phyloP scores from a whole-genome alignment of 2,888 invertebrate species.

The Hirtodrosophila alboralis region DNA sequence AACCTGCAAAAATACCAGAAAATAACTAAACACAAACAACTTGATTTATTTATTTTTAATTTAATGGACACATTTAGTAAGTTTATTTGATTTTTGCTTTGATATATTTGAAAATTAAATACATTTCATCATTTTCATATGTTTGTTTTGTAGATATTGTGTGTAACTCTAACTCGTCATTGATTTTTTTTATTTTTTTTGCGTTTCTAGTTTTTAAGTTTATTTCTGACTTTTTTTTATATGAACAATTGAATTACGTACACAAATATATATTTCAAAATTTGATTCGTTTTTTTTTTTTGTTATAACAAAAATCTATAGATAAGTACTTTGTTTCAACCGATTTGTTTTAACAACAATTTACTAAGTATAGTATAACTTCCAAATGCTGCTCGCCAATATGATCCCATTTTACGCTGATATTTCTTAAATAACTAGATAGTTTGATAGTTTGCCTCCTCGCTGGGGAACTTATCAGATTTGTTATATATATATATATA shows the following conservation, averaged over 20 bases:
- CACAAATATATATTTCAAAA: slow-evolving; percentile 68
- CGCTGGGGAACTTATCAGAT: slow-evolving; percentile 21
- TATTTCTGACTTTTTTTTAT: slow-evolving; percentile 14
- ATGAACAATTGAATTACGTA: slow-evolving; percentile 74
- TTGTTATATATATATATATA: too few species aligned
- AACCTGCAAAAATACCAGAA: too few species aligned
- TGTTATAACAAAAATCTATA: slow-evolving; percentile 47
- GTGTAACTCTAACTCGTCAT: slow-evolving; percentile 29
- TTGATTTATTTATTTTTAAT: slow-evolving; percentile 17
- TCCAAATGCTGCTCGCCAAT: slow-evolving; percentile 34
- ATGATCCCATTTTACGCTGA: slow-evolving; percentile 63
- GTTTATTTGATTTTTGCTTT: slow-evolving; percentile 51
- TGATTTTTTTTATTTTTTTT: too few species aligned
- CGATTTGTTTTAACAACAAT: slow-evolving; percentile 29
- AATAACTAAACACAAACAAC: too few species aligned
- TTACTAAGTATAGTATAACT: slow-evolving; percentile 37
- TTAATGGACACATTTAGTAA: slow-evolving; percentile 73
- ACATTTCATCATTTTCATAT: slow-evolving; percentile 36
- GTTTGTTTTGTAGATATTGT: slow-evolving; percentile 27
- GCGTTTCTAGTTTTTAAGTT: slow-evolving; percentile 22
- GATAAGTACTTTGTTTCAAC: slow-evolving; percentile 16
- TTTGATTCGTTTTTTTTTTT: slow-evolving; percentile 19
- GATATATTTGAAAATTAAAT: slow-evolving; percentile 48
- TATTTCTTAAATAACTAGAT: slow-evolving; percentile 30
- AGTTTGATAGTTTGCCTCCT: slow-evolving; percentile 28